Evolutionary conservation across 2,113 vertebrate species (phyloP), one percentile per base, ranked within the genome.

Genomic region (Anoplopoma fimbria): DNA sequence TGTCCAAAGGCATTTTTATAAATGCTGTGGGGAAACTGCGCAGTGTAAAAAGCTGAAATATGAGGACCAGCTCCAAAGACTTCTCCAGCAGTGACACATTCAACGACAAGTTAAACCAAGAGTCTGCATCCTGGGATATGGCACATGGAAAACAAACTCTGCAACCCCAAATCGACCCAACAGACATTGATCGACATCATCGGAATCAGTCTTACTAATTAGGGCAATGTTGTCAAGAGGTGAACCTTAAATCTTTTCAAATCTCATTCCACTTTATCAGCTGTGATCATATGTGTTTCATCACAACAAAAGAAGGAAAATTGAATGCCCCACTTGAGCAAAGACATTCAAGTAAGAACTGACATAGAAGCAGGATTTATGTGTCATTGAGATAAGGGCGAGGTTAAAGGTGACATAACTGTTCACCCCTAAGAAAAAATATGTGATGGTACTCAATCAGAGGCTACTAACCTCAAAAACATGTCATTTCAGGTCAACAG

Each of bases 61-160:
- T 67, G 84, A 90, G 75, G 83, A 90, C 86, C 84, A 85, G 75
- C 77, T 90, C 79, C 72, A 47, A 51, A 38, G 85, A 81, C 76
- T 79, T 77, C 62, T 84, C 84, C 87, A 88, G 82, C 76, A 75
- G 33, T 2, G 51, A 82, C 69, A 75, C 55, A 76, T 69, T 58
- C 9, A 77, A 68, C 34, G 49, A 81, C 38, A 62, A 21, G 42
- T 65, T 87, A 19, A 81, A 82, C 75, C 75, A 47, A 2, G 47
- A 82, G 45, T 86, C 62, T 80, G 83, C 78, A 89, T 87, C 81
- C 84, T 79, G 87, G 78, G 81, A 81, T 89, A 87, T 92, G 91
- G 88, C 84, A 93, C 90, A 74, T 76, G 69, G 15, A 51, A 62
- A 58, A 71, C 29, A 64, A 75, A 47, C 4, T 23, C 53, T 49